A percentile compares a stretch with the other conserved stretches of the same genome.
These are phyloP conservation scores for Pachyrhynchus sulphureomaculatus DNA, from an alignment of 1,140 invertebrate genomes.

Conservation along the genomic window DNA sequence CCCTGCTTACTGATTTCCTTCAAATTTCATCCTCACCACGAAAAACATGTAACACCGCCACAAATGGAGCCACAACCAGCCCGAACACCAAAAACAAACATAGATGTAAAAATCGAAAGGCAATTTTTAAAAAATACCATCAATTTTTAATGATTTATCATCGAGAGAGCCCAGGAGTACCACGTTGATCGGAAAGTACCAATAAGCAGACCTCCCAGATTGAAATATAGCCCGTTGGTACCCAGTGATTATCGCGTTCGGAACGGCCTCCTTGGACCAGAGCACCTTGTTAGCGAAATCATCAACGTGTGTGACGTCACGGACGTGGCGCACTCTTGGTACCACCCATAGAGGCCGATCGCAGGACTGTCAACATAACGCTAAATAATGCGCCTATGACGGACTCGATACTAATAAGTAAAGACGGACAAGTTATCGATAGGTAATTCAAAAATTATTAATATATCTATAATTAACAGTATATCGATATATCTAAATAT, in stretches of 20 bases:
- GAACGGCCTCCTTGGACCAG: conserved; percentile 33
- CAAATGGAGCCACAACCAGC: too few species aligned
- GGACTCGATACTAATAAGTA: too few species aligned
- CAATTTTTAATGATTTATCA: conserved; percentile 27
- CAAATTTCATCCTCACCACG: too few species aligned
- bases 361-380: background rate
- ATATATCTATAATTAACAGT: too few species aligned
- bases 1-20: too few species aligned
- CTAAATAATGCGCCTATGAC: background rate
- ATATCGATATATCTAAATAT: too few species aligned
- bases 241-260: conserved; percentile 40
- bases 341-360: conserved; percentile 4
- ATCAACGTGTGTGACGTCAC: conserved; percentile 40
- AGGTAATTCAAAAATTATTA: too few species aligned
- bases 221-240: conserved; percentile 38
- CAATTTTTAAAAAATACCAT: conserved; percentile 1
- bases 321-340: conserved; percentile 23
- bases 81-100: background rate
- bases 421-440: background rate
- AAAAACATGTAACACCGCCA: too few species aligned
- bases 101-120: conserved; percentile 1
- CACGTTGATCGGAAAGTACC: conserved; percentile 22
- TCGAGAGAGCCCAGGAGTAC: conserved; percentile 22
- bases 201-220: conserved; percentile 40
- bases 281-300: conserved; percentile 45